Conservation (phyloP, 2,888 invertebrate genomes). For the Xestoiulus laeticollis region DNA sequence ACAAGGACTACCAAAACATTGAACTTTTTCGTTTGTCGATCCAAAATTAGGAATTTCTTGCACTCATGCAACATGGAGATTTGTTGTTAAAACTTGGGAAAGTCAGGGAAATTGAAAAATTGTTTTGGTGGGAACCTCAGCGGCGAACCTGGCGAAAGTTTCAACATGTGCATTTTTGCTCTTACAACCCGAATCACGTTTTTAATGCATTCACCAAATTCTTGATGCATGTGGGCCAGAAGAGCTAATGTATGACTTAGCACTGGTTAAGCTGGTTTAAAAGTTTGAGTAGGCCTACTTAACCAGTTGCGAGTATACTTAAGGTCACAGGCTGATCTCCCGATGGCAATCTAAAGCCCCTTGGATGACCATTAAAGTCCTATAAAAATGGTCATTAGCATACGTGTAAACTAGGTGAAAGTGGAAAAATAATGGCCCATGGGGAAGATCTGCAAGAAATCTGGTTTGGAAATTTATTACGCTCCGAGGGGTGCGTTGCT, state of each 20-base stretch:
- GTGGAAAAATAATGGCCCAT: background rate
- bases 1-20: background rate
- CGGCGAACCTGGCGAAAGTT: background rate
- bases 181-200: background rate
- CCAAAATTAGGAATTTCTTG: no score
- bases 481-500: background rate
- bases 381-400: slow-evolving; percentile 18
- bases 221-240: background rate
- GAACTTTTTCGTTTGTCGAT: background rate
- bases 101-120: background rate
- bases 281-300: background rate
- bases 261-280: slow-evolving; percentile 18
- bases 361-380: background rate
- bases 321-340: background rate
- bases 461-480: background rate
- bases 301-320: background rate
- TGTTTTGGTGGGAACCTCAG: no score
- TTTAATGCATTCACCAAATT: slow-evolving; percentile 16
- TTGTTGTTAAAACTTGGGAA: background rate
- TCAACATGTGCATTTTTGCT: background rate
- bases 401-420: slow-evolving; percentile 26
- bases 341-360: slow-evolving; percentile 23
- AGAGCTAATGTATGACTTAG: background rate
- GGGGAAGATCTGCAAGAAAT: background rate
- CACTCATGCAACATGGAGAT: no score